These are phyloP conservation scores for Habropoda laboriosa DNA, from an alignment of 1,140 invertebrate species.

Conservation along the genomic window DNA sequence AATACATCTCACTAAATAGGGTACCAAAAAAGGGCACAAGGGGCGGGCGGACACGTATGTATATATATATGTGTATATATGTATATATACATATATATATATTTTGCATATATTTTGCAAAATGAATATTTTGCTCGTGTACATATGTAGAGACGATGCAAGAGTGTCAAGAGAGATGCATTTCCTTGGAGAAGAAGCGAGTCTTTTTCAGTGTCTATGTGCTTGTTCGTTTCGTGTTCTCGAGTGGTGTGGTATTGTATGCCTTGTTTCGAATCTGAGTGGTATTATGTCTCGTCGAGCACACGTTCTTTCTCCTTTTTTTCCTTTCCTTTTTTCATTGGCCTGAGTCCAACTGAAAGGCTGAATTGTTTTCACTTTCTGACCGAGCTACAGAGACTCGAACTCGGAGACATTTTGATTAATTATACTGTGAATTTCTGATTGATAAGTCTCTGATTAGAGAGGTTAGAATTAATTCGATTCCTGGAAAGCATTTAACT, in stretches of 20 bases:
- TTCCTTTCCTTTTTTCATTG: neutral
- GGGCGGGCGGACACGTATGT: constrained; percentile 35
- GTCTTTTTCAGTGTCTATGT: constrained; percentile 18
- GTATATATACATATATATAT: constrained; percentile 3
- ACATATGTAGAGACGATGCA: constrained; percentile 54
- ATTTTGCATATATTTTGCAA: too few species aligned
- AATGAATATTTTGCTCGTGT: too few species aligned
- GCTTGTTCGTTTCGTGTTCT: constrained; percentile 29
- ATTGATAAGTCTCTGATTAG: too few species aligned
- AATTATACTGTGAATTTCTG: too few species aligned
- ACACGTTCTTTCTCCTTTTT: neutral
- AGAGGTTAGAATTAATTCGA: too few species aligned
- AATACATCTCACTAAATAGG: constrained; percentile 66
- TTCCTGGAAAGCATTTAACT: too few species aligned
- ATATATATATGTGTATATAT: neutral
- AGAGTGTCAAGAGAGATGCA: constrained; percentile 62
- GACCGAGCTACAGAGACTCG: neutral
- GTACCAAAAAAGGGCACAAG: constrained; percentile 54
- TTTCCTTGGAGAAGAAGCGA: constrained; percentile 43
- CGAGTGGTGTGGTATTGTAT: constrained; percentile 42
- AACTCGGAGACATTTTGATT: neutral
- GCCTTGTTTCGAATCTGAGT: constrained; percentile 48
- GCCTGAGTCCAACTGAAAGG: constrained; percentile 12
- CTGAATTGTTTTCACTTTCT: too few species aligned
- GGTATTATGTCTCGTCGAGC: constrained; percentile 40